Conservation (phyloP, 1,140 invertebrate species). For the Apis florea region DNA sequence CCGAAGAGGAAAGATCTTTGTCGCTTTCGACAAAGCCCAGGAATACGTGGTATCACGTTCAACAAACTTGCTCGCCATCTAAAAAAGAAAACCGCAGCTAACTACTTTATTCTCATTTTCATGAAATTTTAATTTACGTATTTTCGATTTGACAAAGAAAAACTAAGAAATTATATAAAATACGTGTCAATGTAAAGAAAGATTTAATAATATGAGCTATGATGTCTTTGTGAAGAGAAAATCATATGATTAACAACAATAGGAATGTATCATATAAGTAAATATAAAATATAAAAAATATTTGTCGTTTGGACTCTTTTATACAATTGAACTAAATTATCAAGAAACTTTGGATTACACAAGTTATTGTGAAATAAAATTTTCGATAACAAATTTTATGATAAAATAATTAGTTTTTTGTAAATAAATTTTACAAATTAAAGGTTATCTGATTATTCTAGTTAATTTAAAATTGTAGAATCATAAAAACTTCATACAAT, state of each 20-base stretch:
- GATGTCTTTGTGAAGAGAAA: too few species aligned
- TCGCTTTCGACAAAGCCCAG: constrained; percentile 4
- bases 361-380: too few species aligned
- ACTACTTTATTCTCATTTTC: not conserved
- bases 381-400: too few species aligned
- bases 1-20: not conserved
- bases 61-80: constrained; percentile 15
- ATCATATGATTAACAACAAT: not conserved
- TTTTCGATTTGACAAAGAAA: not conserved
- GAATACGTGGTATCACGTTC: not conserved
- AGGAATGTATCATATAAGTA: not conserved
- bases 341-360: too few species aligned
- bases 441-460: too few species aligned
- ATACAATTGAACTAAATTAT: too few species aligned
- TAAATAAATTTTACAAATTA: too few species aligned
- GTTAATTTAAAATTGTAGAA: too few species aligned
- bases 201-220: too few species aligned
- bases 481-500: too few species aligned
- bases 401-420: too few species aligned
- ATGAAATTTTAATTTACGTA: not conserved
- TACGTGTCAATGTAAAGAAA: not conserved
- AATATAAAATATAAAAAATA: too few species aligned
- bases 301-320: not conserved
- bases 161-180: constrained; percentile 1
- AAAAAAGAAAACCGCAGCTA: not conserved